phyloP scores from a whole-genome alignment of 2,797 vertebrate genomes.

The Acanthurus tractus region DNA sequence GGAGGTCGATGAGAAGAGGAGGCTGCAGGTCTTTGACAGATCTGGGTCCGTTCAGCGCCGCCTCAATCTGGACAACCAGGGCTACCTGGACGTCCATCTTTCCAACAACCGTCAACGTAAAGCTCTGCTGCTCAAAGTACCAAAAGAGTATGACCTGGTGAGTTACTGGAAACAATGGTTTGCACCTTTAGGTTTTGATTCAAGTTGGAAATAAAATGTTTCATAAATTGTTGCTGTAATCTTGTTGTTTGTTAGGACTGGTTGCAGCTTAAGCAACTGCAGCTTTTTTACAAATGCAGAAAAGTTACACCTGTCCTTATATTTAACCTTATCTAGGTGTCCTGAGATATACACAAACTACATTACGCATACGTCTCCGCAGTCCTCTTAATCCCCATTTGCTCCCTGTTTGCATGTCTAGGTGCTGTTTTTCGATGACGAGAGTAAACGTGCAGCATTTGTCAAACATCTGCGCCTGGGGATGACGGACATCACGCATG shows the following conservation, averaged over 20 bases:
- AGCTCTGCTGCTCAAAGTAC: constrained; percentile 90
- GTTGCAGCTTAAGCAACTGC: constrained; percentile 8
- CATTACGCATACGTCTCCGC: constrained; percentile 38
- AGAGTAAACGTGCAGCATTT: constrained; percentile 85
- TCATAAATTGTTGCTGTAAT: background rate
- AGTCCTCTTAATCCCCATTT: constrained; percentile 3
- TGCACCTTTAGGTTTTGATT: background rate
- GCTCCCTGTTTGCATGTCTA: constrained; percentile 64
- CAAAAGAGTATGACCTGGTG: constrained; percentile 95
- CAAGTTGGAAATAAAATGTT: background rate
- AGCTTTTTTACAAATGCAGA: background rate
- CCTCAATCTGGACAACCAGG: constrained; percentile 83
- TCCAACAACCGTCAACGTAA: constrained; percentile 87
- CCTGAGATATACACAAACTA: constrained; percentile 34
- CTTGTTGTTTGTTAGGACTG: background rate
- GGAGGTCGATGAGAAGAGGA: constrained; percentile 85
- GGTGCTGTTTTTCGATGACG: constrained; percentile 92
- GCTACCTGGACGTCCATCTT: constrained; percentile 84
- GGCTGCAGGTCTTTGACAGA: constrained; percentile 87
- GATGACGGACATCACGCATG: constrained; percentile 60
- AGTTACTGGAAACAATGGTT: constrained; percentile 30
- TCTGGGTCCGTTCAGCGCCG: constrained; percentile 83
- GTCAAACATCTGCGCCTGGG: constrained; percentile 77
- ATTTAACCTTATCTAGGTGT: constrained; percentile 10
- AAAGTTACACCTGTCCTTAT: constrained; percentile 2